phyloP scores from a whole-genome alignment of 2,797 vertebrate species.

The Fistularia tabacaria region DNA sequence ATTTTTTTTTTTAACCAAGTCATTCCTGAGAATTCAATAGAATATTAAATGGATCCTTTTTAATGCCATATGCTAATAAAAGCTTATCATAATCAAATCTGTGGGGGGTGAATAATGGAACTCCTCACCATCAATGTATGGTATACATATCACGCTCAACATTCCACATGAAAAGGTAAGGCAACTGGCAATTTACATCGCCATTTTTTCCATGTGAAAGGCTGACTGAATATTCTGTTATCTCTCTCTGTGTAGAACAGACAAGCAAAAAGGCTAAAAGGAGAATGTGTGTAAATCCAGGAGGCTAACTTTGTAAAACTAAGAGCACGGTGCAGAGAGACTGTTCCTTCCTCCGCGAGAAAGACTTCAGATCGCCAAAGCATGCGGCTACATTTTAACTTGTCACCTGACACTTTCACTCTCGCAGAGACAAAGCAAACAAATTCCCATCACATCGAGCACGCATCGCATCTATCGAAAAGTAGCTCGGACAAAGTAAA shows the following conservation, averaged over 20 bases:
- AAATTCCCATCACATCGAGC: constrained; percentile 73
- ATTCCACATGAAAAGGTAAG: constrained; percentile 39
- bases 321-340: constrained; percentile 31
- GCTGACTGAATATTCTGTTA: constrained; percentile 53
- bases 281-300: constrained; percentile 45
- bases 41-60: constrained; percentile 73
- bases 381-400: constrained; percentile 44
- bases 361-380: constrained; percentile 41
- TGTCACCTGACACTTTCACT: constrained; percentile 55
- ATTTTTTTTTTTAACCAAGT: constrained; percentile 61
- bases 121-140: constrained; percentile 54
- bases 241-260: constrained; percentile 41
- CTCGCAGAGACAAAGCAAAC: constrained; percentile 55
- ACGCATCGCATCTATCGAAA: constrained; percentile 66
- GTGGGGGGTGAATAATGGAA: constrained; percentile 57
- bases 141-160: constrained; percentile 51
- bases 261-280: constrained; percentile 48
- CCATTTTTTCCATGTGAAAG: constrained; percentile 55
- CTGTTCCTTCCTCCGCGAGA: constrained; percentile 29
- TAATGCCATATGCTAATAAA: constrained; percentile 71
- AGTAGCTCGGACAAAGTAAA: constrained; percentile 56
- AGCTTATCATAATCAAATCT: constrained; percentile 78
- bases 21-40: constrained; percentile 72
- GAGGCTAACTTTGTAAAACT: constrained; percentile 45
- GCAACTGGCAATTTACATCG: constrained; percentile 48